Base-by-base conservation (phyloP, 1,140 invertebrate genomes). In the Macrotrachela quadricornifera region DNA sequence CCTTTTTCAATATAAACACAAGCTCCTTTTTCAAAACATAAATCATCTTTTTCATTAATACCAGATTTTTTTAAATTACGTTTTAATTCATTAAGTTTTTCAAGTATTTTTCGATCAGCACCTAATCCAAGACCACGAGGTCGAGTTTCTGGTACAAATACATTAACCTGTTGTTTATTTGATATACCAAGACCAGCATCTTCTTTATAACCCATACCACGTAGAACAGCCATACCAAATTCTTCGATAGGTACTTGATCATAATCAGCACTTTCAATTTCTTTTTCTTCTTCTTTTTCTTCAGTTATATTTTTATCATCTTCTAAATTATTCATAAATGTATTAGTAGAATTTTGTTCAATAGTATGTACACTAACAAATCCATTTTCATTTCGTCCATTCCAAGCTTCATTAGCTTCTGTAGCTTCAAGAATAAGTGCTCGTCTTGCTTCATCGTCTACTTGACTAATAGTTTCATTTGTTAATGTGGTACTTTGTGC, bases 151-250 rank as follows among this genome's bases (percentile, higher is more conserved):
- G 78, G 78, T 59, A 75, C 67, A 56, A 72, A 60, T 45, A 74
- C 64, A 50, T 67, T 62, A 9, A 77, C 69, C 40, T 74, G 43
- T 61, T 57, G 78, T 75, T 73, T 74, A 58, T 70, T 69, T 66
- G 74, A 75, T 54, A 63, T 64, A 0, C 76, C 79, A 63, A 78
- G 79, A 59, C 75, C 81, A 73, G 77, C 77, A 37, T 71, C 77
- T 57, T 80, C 76, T 58, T 78, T 76, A 85, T 85, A 94, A 0
- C 87, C 87, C 87, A 94, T 94, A 39, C 88, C 88, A 60, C 85
- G 69, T 14, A 95, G 70, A 80, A 92, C 81, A 8, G 87, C 88
- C 60, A 84, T 57, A 10, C 88, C 88, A 80, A 80, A 95, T 46
- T 82, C 75, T 64, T 78, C 76, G 46, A 94, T 80, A 70, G 61